Evolutionary conservation across 2,113 vertebrate species (phyloP), one percentile per base, ranked within the genome.

Genomic region (Boleophthalmus pectinirostris): DNA sequence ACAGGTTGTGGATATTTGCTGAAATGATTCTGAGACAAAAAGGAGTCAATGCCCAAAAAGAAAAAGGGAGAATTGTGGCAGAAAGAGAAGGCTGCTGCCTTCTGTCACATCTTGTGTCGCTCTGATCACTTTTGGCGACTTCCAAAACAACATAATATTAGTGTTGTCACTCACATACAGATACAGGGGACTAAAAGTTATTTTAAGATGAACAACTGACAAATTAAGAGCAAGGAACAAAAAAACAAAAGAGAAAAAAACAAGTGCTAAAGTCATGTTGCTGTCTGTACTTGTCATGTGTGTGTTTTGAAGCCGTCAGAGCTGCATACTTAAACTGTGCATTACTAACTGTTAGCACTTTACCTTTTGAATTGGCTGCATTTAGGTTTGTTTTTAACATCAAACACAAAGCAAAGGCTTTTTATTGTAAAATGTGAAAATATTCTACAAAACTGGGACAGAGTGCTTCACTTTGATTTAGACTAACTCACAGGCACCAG

Each of bases 211-310:
- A 49, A 49, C 83, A 86, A 83, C 82, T 86, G 82, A 81, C 83
- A 88, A 88, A 89, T 85, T 87, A 88, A 87, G 83, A 87, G 72
- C 84, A 88, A 88, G 87, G 79, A 87, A 78, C 78, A 90, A 80
- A 78, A 66, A 70, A 78, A 74, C 86, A 80, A 80, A 66, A 70
- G 73, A 46, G 47, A 18, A 66, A 58, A 54, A 18, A 68, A 58
- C 13, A 51, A 18, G 60, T 68, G 69, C 87, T 75, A 85, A 88
- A 86, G 83, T 46, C 46, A 33, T 69, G 35, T 73, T 71, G 76
- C 70, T 77, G 60, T 84, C 79, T 80, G 77, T 74, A 81, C 78
- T 85, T 81, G 87, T 88, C 77, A n/a, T n/a, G 68, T 77, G 68
- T 75, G 69, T 74, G 73, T 88, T 85, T 77, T 85, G 81, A 85